Percentiles rank a stretch among this genome's conserved stretches.
phyloP scores from a whole-genome alignment of 2,113 vertebrate species.

The Ctenodactylus gundi region DNA sequence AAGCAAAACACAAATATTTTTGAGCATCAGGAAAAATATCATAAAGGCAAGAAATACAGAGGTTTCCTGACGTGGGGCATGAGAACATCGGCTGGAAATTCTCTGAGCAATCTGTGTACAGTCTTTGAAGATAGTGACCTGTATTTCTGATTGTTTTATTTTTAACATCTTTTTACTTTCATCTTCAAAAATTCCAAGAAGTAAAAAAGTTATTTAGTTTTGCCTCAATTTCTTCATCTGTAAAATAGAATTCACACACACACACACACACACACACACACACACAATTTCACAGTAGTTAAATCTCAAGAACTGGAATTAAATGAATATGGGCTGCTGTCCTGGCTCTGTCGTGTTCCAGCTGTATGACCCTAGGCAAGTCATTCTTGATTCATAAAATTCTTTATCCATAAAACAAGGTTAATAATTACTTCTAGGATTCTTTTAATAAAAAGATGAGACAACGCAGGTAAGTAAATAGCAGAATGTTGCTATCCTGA shows the following conservation, averaged over 20 bases:
- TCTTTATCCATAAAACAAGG: background rate
- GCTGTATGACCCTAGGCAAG: background rate
- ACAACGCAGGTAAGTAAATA: background rate
- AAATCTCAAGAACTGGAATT: background rate
- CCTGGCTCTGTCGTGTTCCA: background rate
- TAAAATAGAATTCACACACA: background rate
- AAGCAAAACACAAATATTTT: conserved; percentile 33
- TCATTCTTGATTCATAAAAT: background rate
- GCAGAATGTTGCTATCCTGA: background rate
- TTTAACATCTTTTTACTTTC: background rate
- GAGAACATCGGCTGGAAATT: conserved; percentile 20
- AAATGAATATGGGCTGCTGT: background rate
- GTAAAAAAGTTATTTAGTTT: background rate
- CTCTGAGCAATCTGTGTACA: background rate
- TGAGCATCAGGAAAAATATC: background rate
- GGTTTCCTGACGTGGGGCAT: background rate
- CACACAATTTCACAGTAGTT: background rate
- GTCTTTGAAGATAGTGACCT: background rate
- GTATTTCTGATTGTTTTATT: background rate
- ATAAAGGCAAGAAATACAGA: background rate
- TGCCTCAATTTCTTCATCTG: background rate
- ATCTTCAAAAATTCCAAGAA: conserved; percentile 32
- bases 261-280: background rate
- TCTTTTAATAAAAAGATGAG: background rate
- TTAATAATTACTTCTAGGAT: background rate